Conservation (phyloP, 1,140 invertebrate species). For the Drosophila biarmipes region DNA sequence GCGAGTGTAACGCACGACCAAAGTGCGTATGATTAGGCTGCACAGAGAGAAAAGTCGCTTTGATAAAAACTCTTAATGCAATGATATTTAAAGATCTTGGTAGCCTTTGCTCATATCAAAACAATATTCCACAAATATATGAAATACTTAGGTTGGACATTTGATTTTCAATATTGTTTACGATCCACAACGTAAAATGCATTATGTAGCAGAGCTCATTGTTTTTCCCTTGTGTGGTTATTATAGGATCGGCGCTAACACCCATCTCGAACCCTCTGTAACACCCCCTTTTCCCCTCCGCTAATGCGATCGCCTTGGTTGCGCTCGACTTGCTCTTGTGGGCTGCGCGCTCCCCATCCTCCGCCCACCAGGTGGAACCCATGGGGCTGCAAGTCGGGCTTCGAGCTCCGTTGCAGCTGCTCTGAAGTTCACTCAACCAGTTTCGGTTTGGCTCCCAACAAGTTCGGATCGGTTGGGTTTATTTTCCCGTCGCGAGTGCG, state of each 20-base stretch:
- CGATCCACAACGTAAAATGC: too few relatives aligned
- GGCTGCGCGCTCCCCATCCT: constrained; percentile 21
- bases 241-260: background rate
- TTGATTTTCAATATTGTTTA: too few relatives aligned
- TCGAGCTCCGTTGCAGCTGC: constrained; percentile 38
- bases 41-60: too few relatives aligned
- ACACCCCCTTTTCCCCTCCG: constrained; percentile 1
- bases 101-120: too few relatives aligned
- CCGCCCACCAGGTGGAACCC: constrained; percentile 26
- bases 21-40: constrained; percentile 10
- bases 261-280: background rate
- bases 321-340: constrained; percentile 64
- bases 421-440: constrained; percentile 73
- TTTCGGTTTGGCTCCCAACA: constrained; percentile 67
- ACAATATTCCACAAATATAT: too few relatives aligned
- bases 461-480: constrained; percentile 53
- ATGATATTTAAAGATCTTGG: too few relatives aligned
- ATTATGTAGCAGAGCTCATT: background rate
- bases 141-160: too few relatives aligned
- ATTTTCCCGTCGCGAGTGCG: constrained; percentile 6
- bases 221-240: background rate
- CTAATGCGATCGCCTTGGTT: constrained; percentile 35
- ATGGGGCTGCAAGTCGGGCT: constrained; percentile 22
- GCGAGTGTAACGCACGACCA: constrained; percentile 14
- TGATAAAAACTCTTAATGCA: too few relatives aligned